A percentile compares a stretch with the other conserved stretches of the same genome.
Evolutionary conservation across 1,140 invertebrate species (phyloP).

Genomic region (Calosoma granatense): DNA sequence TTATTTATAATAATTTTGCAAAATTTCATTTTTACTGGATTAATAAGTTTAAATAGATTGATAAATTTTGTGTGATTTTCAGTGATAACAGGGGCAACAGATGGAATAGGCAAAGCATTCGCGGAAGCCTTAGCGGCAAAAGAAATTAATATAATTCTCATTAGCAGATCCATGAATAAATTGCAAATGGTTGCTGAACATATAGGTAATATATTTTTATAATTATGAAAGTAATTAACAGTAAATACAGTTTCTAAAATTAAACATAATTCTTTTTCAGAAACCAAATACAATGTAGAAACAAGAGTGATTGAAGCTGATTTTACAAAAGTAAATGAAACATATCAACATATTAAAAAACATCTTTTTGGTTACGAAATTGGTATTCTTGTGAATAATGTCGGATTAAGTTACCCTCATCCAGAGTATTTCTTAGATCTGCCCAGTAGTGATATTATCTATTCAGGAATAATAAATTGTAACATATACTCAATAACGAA

Average conservation of each 20-base stretch:
- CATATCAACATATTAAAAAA: slow-evolving; percentile 68
- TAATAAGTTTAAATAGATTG: slow-evolving; percentile 4
- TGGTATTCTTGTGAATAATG: slow-evolving; percentile 91
- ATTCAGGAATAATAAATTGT: slow-evolving; percentile 54
- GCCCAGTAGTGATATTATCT: slow-evolving; percentile 44
- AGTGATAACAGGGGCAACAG: slow-evolving; percentile 84
- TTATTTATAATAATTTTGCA: background rate
- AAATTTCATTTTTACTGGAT: background rate
- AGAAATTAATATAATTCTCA: slow-evolving; percentile 78
- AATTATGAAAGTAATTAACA: background rate
- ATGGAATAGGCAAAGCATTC: slow-evolving; percentile 88
- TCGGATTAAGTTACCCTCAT: slow-evolving; percentile 81
- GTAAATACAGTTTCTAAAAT: too few relatives aligned
- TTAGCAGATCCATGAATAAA: slow-evolving; percentile 77
- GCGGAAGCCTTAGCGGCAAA: slow-evolving; percentile 67
- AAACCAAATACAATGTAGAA: slow-evolving; percentile 61
- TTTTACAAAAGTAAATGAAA: slow-evolving; percentile 57
- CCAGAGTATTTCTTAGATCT: slow-evolving; percentile 75
- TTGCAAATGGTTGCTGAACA: slow-evolving; percentile 69
- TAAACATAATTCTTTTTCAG: slow-evolving; percentile 36
- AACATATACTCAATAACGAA: slow-evolving; percentile 66
- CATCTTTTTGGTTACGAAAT: slow-evolving; percentile 73
- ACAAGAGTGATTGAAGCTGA: slow-evolving; percentile 77
- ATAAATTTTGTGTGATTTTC: slow-evolving; percentile 30
- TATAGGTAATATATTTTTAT: slow-evolving; percentile 69